phyloP scores from a whole-genome alignment of 2,797 vertebrate genomes.

The Catharus ustulatus region DNA sequence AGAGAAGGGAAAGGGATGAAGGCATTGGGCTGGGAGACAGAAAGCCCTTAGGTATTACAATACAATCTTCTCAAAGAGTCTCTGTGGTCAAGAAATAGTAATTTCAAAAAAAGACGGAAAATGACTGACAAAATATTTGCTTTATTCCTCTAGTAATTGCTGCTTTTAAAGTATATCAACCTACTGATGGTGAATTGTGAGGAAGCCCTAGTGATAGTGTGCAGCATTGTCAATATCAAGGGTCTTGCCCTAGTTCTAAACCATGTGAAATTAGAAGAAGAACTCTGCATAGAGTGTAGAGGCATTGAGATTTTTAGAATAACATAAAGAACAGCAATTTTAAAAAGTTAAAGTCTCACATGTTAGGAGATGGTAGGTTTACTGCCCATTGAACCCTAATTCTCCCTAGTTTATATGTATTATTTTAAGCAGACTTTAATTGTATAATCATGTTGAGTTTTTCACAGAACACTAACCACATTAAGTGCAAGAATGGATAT shows the following conservation, averaged over 20 bases:
- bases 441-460: conserved; percentile 38
- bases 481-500: conserved; percentile 18
- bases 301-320: not conserved
- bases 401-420: not conserved
- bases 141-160: not conserved
- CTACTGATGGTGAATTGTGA: not conserved
- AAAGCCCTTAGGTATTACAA: not conserved
- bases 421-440: conserved; percentile 40
- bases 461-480: conserved; percentile 26
- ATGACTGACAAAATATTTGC: not conserved
- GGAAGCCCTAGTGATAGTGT: not conserved
- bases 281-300: not conserved
- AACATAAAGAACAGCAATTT: not conserved
- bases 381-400: not conserved
- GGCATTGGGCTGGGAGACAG: not conserved
- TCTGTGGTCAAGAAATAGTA: not conserved
- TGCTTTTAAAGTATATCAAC: not conserved
- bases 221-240: not conserved
- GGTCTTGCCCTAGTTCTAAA: not conserved
- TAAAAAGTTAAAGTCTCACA: not conserved
- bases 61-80: not conserved
- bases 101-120: not conserved
- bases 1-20: not conserved
- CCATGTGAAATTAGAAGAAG: not conserved
- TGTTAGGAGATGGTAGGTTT: not conserved